Base-by-base conservation (phyloP, 2,113 vertebrate species). In the Rhinichthys klamathensis region DNA sequence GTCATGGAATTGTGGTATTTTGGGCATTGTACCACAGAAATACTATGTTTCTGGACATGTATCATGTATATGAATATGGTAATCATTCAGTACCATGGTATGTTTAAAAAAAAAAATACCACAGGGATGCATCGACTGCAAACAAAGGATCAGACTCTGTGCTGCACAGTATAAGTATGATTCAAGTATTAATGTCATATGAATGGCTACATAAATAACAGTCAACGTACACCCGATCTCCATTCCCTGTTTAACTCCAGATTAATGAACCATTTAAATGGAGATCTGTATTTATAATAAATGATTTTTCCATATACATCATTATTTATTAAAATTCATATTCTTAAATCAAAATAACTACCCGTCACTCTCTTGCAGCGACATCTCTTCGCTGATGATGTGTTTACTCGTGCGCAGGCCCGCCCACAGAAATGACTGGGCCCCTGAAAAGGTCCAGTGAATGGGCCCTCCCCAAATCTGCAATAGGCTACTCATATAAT, bases 211-310 rank as follows among this genome's bases (percentile, higher is more conserved):
- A 51, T 51, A 51, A 49, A 13, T 15, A 13, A 49, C 12, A 13
- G 9, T 35, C 27, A 73, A 5, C 11, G 10, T 3, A 8, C 10
- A 13, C 10, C 2, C 3, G 21, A n/a, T 41, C 25, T 54, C 51
- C 4, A 2, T 58, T 78, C 30, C 51, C 75, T n/a, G 51, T 78
- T 78, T 21, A 51, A 78, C 54, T 60, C 41, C 78, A 63, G 60
- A 44, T 51, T 51, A 67, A 67, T 67, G 41, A 51, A 65, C 60
- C 38, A 27, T 49, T 81, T 46, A 67, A 81, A 51, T 65, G 4
- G 38, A 69, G 46, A 67, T 69, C 30, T 79, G 32, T 8, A 56
- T 56, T 56, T 21, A 56, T 7, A 7, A 21, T 54, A 54, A 7
- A 21, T 56, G 6, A 56, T 56, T 56, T 21, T 21, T 56, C 51